These are phyloP conservation scores for Catharus minimus DNA, from an alignment of 2,113 vertebrate species.

Conservation along the genomic window DNA sequence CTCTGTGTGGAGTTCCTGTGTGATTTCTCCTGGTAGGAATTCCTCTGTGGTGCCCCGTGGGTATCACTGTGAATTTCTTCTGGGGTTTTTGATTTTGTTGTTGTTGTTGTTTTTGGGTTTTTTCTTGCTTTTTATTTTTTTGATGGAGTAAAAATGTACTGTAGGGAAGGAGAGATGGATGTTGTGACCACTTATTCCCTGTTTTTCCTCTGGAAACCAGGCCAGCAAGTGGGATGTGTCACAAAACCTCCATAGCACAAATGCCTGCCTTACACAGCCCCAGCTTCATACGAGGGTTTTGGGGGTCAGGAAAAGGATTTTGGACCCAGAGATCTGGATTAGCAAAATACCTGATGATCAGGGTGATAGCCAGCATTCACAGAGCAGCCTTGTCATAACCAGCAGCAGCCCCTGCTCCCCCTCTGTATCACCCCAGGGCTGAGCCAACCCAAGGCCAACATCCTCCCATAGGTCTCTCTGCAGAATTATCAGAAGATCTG, in stretches of 20 bases:
- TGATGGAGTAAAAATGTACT: neutral
- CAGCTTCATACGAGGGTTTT: fast-evolving
- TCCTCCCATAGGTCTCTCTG: neutral
- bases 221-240: neutral
- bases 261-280: neutral
- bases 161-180: neutral
- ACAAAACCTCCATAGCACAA: neutral
- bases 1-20: neutral
- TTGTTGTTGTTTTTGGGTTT: neutral
- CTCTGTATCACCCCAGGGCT: neutral
- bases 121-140: neutral
- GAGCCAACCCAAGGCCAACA: neutral
- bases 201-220: neutral
- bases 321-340: neutral
- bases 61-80: neutral
- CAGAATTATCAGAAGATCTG: neutral
- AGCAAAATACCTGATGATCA: neutral
- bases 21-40: neutral
- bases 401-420: neutral
- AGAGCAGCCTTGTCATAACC: neutral
- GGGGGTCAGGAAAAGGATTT: neutral
- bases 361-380: neutral
- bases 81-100: fast-evolving
- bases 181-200: fast-evolving
- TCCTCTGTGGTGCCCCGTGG: neutral